Percentiles rank a stretch among this genome's conserved stretches.
These are phyloP conservation scores for Aphelenchoides avenae DNA, from an alignment of 1,140 invertebrate species.

Conservation along the genomic window DNA sequence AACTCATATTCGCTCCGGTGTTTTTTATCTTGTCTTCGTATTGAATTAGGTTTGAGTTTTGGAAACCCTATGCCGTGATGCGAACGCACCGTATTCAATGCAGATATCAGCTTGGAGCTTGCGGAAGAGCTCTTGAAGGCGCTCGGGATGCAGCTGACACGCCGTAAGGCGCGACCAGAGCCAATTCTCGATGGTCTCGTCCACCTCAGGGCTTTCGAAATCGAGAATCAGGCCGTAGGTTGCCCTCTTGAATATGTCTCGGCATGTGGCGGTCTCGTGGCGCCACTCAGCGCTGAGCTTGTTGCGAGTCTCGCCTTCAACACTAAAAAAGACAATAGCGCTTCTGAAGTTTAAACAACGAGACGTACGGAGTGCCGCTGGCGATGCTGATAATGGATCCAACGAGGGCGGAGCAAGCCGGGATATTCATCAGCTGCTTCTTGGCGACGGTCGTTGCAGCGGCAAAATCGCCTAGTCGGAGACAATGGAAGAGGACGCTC, in stretches of 20 bases:
- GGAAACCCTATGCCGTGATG: background rate
- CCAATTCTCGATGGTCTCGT: slow-evolving; percentile 53
- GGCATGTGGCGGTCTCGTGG: slow-evolving; percentile 27
- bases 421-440: slow-evolving; percentile 21
- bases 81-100: slow-evolving; percentile 44
- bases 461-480: slow-evolving; percentile 41
- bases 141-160: slow-evolving; percentile 36
- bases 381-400: slow-evolving; percentile 12
- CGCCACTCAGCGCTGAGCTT: slow-evolving; percentile 52
- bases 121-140: slow-evolving; percentile 21
- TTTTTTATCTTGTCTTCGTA: background rate
- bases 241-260: slow-evolving; percentile 45
- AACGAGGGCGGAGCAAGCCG: slow-evolving; percentile 33
- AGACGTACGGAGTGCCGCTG: slow-evolving; percentile 16
- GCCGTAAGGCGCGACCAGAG: slow-evolving; percentile 48
- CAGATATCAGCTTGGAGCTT: slow-evolving; percentile 50
- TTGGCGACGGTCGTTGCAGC: slow-evolving; percentile 21
- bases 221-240: slow-evolving; percentile 47
- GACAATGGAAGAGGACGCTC: slow-evolving; percentile 33
- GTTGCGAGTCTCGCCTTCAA: slow-evolving; percentile 42
- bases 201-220: slow-evolving; percentile 41
- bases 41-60: background rate
- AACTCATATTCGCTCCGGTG: background rate
- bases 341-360: background rate
- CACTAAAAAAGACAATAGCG: too few species aligned